These are phyloP conservation scores for Zalophus californianus DNA, from an alignment of 2,797 vertebrate species.

Conservation along the genomic window DNA sequence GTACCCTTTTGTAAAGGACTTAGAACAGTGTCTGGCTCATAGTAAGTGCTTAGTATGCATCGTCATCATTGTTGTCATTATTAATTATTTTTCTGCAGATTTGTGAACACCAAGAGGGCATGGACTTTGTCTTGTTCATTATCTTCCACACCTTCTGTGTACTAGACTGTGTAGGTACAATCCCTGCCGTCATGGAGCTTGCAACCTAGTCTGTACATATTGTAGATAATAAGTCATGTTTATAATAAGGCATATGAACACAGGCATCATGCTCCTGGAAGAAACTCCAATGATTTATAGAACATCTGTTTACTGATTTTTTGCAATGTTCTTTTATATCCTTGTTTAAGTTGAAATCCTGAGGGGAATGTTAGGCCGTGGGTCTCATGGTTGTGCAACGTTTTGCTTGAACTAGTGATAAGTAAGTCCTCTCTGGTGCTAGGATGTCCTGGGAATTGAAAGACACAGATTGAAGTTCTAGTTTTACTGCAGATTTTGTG, in stretches of 20 bases:
- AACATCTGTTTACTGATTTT: constrained; percentile 15
- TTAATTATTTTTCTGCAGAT: constrained; percentile 38
- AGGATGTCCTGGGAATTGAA: background rate
- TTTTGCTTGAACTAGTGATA: constrained; percentile 35
- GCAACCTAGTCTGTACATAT: background rate
- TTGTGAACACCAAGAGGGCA: background rate
- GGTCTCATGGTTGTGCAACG: background rate
- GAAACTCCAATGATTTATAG: constrained; percentile 25
- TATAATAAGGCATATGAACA: background rate
- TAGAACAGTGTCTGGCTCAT: constrained; percentile 12
- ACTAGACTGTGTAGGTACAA: background rate
- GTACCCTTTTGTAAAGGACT: constrained; percentile 42
- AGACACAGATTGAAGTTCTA: constrained; percentile 41
- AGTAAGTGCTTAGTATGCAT: constrained; percentile 13
- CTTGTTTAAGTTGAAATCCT: constrained; percentile 40
- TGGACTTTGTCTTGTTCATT: constrained; percentile 28
- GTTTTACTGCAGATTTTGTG: constrained; percentile 45
- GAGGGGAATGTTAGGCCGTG: background rate
- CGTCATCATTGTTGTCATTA: background rate
- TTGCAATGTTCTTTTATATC: constrained; percentile 36
- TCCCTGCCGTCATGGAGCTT: background rate
- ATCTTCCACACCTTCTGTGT: background rate
- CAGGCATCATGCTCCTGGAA: background rate
- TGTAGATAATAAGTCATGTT: constrained; percentile 31
- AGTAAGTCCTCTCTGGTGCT: constrained; percentile 3